Evolutionary conservation across 2,888 invertebrate species (phyloP), one percentile per base, ranked within the genome.

Genomic region (Zele albiditarsus): DNA sequence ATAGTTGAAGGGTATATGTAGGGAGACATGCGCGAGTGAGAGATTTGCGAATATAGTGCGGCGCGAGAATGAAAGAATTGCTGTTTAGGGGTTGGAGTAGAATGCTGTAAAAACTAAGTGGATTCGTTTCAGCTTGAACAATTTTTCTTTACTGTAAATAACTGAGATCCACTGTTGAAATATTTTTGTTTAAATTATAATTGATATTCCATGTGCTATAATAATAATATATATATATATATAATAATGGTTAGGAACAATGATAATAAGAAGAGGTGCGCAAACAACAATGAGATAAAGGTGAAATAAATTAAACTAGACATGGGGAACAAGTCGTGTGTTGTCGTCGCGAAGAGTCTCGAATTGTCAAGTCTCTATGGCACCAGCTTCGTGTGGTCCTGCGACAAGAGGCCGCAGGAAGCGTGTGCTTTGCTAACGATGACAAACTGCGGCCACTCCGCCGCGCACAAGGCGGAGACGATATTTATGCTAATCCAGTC

Each of bases 391-490:
- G 87, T 85, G 86, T 82, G 84, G 84, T 81, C 81, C 82, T 85
- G 86, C 86, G 86, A 80, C 83, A 82, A 84, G 86, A 86, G 85
- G 84, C 87, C 87, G 75, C 88, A 88, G 89, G 89, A 89, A 89
- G 88, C 88, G 89, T 88, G 89, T 89, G 88, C 88, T 89, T 89
- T 89, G 85, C 88, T 89, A 89, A 89, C 89, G 88, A 88, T 89
- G 89, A 89, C 86, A 89, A 89, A 88, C 86, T 87, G 85, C 83
- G 84, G 82, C 77, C 85, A 85, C 83, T 86, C 86, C 67, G 49
- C 20, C 25, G 73, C 53, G 58, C 58, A 31, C 86, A 88, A 88
- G 88, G 88, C 87, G 88, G 87, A 88, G 89, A 88, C 87, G 89
- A 89, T 89, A 89, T 89, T 89, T 89, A 89, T 89, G 89, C 89